phyloP scores from a whole-genome alignment of 2,888 invertebrate species.

The Drosophila subsilvestris region DNA sequence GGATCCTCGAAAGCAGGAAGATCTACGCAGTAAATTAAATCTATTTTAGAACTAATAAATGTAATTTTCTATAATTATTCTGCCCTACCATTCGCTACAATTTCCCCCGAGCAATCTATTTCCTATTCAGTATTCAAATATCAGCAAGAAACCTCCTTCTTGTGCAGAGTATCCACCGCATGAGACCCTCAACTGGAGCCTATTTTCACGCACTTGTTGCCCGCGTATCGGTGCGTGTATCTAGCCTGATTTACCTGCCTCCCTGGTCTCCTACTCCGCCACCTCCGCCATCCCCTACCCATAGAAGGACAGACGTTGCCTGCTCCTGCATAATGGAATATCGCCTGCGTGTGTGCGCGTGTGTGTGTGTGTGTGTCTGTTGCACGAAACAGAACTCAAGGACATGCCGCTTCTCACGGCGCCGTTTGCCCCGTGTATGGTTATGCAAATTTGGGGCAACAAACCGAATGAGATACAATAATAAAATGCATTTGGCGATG shows the following conservation, averaged over 20 bases:
- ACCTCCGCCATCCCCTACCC: not conserved
- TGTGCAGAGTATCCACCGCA: slow-evolving; percentile 1
- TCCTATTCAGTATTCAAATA: not conserved
- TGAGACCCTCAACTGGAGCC: no score
- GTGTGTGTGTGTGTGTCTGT: not conserved
- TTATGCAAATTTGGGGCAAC: slow-evolving; percentile 44
- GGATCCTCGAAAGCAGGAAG: no score
- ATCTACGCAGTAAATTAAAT: no score
- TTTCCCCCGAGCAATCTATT: not conserved
- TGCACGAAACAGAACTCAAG: slow-evolving; percentile 32
- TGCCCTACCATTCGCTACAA: no score
- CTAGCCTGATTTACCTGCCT: not conserved
- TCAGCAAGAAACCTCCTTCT: not conserved
- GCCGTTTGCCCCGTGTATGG: slow-evolving; percentile 22
- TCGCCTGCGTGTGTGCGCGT: slow-evolving; percentile 3
- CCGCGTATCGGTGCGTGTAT: slow-evolving; percentile 39
- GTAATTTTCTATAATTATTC: no score
- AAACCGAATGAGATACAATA: slow-evolving; percentile 1
- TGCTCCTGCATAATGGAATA: slow-evolving; percentile 35
- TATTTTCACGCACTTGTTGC: slow-evolving; percentile 50
- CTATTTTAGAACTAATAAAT: no score
- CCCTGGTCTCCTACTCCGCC: not conserved
- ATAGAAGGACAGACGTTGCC: slow-evolving; percentile 17
- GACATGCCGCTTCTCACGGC: slow-evolving; percentile 70
- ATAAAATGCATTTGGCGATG: slow-evolving; percentile 26